Evolutionary conservation across 2,888 invertebrate genomes (phyloP).

Genomic region (Cephalotes varians): DNA sequence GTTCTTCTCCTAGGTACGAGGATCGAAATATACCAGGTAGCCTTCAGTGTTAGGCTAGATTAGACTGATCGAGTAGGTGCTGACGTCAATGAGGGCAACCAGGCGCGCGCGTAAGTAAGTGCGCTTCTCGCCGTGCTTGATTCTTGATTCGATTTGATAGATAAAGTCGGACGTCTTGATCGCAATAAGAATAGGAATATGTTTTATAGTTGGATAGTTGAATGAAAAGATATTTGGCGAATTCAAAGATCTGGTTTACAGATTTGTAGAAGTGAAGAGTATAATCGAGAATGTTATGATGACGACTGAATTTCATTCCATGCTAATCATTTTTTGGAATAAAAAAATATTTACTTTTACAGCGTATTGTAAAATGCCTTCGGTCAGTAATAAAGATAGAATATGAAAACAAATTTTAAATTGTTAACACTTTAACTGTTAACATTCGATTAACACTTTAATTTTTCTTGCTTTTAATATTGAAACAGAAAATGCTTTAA

Average conservation of each 20-base stretch:
- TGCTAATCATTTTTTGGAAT: background rate
- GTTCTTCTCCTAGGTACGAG: background rate
- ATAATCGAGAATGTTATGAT: background rate
- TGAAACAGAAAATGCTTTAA: background rate
- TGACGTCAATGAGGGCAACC: constrained; percentile 3
- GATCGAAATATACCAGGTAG: constrained; percentile 6
- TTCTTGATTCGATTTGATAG: constrained; percentile 36
- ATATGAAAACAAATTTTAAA: background rate
- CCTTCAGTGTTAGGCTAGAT: constrained; percentile 39
- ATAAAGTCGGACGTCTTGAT: constrained; percentile 35
- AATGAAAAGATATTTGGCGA: background rate
- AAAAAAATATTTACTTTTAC: constrained; percentile 6
- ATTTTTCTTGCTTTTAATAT: background rate
- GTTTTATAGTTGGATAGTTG: constrained; percentile 7
- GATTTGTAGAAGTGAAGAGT: background rate
- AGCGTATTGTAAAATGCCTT: background rate
- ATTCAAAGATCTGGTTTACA: background rate
- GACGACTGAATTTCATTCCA: background rate
- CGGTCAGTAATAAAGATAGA: background rate
- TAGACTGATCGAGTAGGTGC: constrained; percentile 21
- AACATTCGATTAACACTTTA: background rate
- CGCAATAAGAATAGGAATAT: background rate
- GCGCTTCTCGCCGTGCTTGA: constrained; percentile 45
- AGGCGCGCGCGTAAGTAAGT: constrained; percentile 35
- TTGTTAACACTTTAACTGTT: background rate